These are phyloP conservation scores for Noctua janthina DNA, from an alignment of 2,888 invertebrate genomes.

Conservation along the genomic window DNA sequence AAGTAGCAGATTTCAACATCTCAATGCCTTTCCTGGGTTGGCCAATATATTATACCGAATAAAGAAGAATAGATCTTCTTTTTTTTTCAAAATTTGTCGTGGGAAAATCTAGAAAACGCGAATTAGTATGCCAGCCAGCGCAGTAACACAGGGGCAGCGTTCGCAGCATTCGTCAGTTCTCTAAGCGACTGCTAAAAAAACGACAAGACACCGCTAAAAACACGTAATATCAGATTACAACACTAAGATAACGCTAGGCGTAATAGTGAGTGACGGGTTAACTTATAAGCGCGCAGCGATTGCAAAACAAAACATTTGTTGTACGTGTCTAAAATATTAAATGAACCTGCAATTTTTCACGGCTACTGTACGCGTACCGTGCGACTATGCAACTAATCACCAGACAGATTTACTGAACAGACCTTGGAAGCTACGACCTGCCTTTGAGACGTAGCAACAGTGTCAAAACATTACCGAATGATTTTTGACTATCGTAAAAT, in stretches of 20 bases:
- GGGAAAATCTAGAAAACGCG: slow-evolving; percentile 1
- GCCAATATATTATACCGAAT: slow-evolving; percentile 6
- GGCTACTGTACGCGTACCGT: slow-evolving; percentile 48
- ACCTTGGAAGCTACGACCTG: slow-evolving; percentile 42
- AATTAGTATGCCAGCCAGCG: slow-evolving; percentile 42
- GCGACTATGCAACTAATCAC: slow-evolving; percentile 52
- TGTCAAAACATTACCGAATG: slow-evolving; percentile 39
- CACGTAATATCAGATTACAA: slow-evolving; percentile 66
- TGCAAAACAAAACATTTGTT: slow-evolving; percentile 68
- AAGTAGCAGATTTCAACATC: slow-evolving; percentile 22
- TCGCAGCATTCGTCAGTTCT: slow-evolving; percentile 31
- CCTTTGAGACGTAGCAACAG: slow-evolving; percentile 37
- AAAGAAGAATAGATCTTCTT: not conserved
- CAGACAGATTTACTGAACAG: slow-evolving; percentile 39
- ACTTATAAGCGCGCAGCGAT: slow-evolving; percentile 65
- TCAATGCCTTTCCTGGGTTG: not conserved
- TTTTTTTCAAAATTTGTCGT: not conserved
- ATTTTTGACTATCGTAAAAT: slow-evolving; percentile 39
- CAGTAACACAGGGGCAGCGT: slow-evolving; percentile 29
- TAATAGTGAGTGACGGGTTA: slow-evolving; percentile 63
- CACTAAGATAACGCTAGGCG: slow-evolving; percentile 62
- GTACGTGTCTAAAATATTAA: slow-evolving; percentile 76
- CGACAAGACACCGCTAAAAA: slow-evolving; percentile 52
- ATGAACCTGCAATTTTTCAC: slow-evolving; percentile 71
- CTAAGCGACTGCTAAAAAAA: slow-evolving; percentile 45